Evolutionary conservation across 2,797 vertebrate genomes (phyloP), one percentile per base, ranked within the genome.

Genomic region (Halcyon leucocephala): DNA sequence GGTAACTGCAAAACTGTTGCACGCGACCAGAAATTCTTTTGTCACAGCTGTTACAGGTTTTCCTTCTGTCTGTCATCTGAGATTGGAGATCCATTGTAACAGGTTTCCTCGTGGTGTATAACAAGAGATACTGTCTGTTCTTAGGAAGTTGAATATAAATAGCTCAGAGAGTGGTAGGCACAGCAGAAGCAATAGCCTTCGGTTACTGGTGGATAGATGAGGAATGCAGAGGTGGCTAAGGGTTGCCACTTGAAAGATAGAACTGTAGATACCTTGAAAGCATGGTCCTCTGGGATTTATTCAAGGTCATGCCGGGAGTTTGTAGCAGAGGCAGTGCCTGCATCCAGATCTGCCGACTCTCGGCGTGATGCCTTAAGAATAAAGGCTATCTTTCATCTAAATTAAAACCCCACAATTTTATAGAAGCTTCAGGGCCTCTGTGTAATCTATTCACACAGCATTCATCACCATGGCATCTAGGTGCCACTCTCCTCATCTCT

Each of bases 321-420:
- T 86, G 90, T 28, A 60, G 77, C 79, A 76, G 46, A 93, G 86
- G 76, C 92, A 88, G 76, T 89, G 85, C 39, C 66, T 22, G 82
- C 86, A 89, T 79, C 62, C 77, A 60, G 70, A 89, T 44, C 72
- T 81, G 62, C 61, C 1, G 10, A 14, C 74, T 66, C 60, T 73
- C 84, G 29, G 70, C 3, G 11, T 65, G 92, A 15, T 83, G 94
- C 91, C 69, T 89, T 3, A 22, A 54, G 89, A 94, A 90, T 54
- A 84, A 93, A 95, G 72, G 90, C 85, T 79, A 86, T 94, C 91
- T 94, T 95, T 97, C 93, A 96, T 93, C 87, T 94, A 91, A 95
- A 96, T 96, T 94, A 95, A 96, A 94, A 3, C 72, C 77, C 73
- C 72, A 46, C 61, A 1, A 8, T 84, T 88, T 93, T 55, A 9